phyloP scores from a whole-genome alignment of 2,113 vertebrate species.

The Crocuta crocuta region DNA sequence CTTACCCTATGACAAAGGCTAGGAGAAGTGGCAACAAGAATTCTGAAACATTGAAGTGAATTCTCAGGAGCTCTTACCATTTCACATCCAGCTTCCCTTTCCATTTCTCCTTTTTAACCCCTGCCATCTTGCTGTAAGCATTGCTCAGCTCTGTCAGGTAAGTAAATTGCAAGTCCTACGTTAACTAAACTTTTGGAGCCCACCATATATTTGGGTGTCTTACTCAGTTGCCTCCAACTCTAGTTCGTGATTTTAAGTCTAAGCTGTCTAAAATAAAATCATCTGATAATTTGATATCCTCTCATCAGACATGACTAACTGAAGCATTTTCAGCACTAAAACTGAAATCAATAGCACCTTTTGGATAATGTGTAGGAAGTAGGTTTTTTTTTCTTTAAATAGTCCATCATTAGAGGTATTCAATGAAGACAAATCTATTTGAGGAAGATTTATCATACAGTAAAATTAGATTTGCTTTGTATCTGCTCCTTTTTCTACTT shows the following conservation, averaged over 20 bases:
- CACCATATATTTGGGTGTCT: neutral
- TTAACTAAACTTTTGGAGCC: neutral
- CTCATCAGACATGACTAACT: constrained; percentile 40
- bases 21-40: neutral
- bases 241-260: constrained; percentile 17
- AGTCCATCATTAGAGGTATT: constrained; percentile 65
- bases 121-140: neutral
- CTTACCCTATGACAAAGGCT: neutral
- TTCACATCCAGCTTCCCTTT: neutral
- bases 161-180: neutral
- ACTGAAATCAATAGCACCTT: constrained; percentile 52
- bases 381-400: constrained; percentile 50
- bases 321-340: constrained; percentile 59
- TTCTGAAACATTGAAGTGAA: neutral
- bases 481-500: constrained; percentile 2
- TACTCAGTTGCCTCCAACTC: neutral
- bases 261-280: constrained; percentile 38
- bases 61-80: neutral
- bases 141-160: neutral
- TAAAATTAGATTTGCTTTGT: constrained; percentile 66
- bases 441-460: constrained; percentile 61
- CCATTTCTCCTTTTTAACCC: neutral
- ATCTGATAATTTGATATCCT: constrained; percentile 26
- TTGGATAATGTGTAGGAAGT: constrained; percentile 66
- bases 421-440: constrained; percentile 66